phyloP scores from a whole-genome alignment of 2,797 vertebrate genomes.

The Megalops cyprinoides region DNA sequence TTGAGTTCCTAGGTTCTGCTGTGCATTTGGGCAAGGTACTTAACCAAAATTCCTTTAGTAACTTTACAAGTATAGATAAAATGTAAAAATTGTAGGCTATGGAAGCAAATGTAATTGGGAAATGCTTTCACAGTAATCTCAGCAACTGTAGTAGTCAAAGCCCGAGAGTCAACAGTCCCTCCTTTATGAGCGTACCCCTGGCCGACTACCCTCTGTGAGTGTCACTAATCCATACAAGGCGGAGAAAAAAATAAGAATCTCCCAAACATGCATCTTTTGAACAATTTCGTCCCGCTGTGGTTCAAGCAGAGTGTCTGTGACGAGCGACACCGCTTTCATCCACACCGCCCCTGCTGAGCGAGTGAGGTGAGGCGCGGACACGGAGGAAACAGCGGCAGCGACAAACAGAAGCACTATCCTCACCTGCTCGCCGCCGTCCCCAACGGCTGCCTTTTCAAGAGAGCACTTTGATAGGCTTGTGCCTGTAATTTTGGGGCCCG shows the following conservation, averaged over 20 bases:
- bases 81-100: too few relatives aligned
- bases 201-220: not conserved
- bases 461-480: not conserved
- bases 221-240: not conserved
- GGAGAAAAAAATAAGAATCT: not conserved
- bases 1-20: too few relatives aligned
- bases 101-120: too few relatives aligned
- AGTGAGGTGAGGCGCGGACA: not conserved
- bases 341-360: not conserved
- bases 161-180: too few relatives aligned
- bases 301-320: not conserved
- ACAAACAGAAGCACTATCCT: not conserved
- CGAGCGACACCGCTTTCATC: not conserved
- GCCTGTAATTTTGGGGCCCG: not conserved
- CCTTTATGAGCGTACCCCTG: too few relatives aligned
- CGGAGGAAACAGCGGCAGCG: not conserved
- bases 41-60: too few relatives aligned
- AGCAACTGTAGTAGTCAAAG: too few relatives aligned
- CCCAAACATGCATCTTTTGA: not conserved
- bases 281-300: not conserved
- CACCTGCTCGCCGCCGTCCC: not conserved
- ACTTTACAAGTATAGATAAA: too few relatives aligned
- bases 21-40: too few relatives aligned
- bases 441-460: not conserved
- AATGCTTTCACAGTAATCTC: too few relatives aligned